A percentile compares a stretch with the other conserved stretches of the same genome.
Conservation (phyloP, 1,140 invertebrate genomes). For the Lepidostoma basale region DNA sequence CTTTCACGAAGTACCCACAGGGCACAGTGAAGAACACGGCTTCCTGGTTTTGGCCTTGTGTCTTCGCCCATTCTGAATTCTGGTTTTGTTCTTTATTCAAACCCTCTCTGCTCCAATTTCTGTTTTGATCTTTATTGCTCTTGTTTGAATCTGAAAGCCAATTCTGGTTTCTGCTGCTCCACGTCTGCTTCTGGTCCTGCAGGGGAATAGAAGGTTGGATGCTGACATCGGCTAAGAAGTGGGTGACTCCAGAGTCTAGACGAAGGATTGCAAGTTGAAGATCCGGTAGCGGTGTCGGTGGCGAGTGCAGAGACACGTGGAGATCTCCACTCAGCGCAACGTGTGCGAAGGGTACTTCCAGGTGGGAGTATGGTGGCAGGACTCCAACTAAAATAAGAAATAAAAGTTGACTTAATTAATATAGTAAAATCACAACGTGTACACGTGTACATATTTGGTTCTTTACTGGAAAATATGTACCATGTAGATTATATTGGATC, state of each 20-base stretch:
- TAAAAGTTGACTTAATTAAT: too few relatives aligned
- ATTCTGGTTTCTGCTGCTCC: conserved; percentile 25
- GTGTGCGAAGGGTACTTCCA: conserved; percentile 64
- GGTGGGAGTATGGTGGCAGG: conserved; percentile 52
- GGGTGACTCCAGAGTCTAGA: conserved; percentile 48
- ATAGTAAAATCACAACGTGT: too few relatives aligned
- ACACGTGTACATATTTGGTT: too few relatives aligned
- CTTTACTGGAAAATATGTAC: too few relatives aligned
- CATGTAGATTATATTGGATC: too few relatives aligned
- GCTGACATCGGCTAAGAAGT: conserved; percentile 51
- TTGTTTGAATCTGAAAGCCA: neutral
- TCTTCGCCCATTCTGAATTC: conserved; percentile 15
- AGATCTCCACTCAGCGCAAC: conserved; percentile 71
- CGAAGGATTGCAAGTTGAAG: conserved; percentile 45
- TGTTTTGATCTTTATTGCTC: conserved; percentile 13
- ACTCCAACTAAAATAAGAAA: conserved; percentile 48
- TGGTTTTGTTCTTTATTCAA: neutral
- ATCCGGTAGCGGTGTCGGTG: conserved; percentile 44
- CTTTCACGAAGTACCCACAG: conserved; percentile 72
- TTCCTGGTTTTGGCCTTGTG: conserved; percentile 5
- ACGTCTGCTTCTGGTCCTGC: conserved; percentile 5
- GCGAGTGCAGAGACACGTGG: conserved; percentile 60
- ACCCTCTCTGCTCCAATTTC: conserved; percentile 41
- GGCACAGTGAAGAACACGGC: conserved; percentile 63
- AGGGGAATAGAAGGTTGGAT: conserved; percentile 49